phyloP scores from a whole-genome alignment of 2,888 invertebrate species.

The Sinodicranocentrus sp. region DNA sequence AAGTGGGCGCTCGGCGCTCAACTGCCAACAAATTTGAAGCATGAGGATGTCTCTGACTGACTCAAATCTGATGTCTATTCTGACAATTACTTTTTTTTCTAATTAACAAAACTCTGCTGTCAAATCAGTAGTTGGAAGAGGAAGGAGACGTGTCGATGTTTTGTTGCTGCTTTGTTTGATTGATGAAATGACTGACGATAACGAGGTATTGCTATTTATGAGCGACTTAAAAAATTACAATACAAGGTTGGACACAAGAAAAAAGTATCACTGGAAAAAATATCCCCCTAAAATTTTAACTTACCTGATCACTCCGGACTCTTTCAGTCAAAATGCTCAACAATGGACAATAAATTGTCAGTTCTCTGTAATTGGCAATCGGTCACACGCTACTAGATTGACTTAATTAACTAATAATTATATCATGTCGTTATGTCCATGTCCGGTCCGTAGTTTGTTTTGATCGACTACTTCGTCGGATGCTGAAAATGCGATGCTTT shows the following conservation, averaged over 20 bases:
- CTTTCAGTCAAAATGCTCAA: no score
- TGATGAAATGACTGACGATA: slow-evolving; percentile 33
- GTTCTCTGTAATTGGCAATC: no score
- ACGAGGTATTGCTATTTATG: slow-evolving; percentile 12
- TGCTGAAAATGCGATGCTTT: no score
- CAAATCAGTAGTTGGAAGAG: slow-evolving; percentile 29
- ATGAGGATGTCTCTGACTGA: slow-evolving; percentile 16
- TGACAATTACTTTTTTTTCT: slow-evolving; percentile 5
- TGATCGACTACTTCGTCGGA: no score
- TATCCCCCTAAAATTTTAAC: slow-evolving; percentile 33
- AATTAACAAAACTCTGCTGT: slow-evolving; percentile 4
- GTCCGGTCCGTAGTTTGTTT: no score
- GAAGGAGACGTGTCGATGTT: slow-evolving; percentile 43
- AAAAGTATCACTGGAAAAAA: background rate
- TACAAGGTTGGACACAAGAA: slow-evolving; percentile 44
- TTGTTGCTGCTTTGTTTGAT: slow-evolving; percentile 52
- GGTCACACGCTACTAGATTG: no score
- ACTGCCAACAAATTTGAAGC: slow-evolving; percentile 38
- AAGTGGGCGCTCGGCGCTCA: slow-evolving; percentile 27
- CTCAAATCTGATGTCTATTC: background rate
- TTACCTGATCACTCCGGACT: slow-evolving; percentile 19
- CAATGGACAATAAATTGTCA: no score
- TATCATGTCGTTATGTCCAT: no score
- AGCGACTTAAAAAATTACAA: slow-evolving; percentile 49
- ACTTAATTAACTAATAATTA: no score